Evolutionary conservation across 2,113 vertebrate genomes (phyloP).

Genomic region (Megalops atlanticus): DNA sequence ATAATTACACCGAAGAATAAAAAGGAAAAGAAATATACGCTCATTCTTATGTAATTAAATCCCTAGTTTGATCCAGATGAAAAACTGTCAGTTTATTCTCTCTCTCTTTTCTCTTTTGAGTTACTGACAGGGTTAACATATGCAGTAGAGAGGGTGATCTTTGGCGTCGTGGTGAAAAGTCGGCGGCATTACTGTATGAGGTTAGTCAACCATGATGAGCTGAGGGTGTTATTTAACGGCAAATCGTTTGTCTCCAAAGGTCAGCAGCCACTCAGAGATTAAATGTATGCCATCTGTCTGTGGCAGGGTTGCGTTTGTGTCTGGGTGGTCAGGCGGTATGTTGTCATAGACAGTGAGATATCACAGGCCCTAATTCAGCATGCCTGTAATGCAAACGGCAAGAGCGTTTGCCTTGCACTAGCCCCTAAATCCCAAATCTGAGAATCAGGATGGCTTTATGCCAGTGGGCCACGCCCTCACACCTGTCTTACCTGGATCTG

Average conservation of each 20-base stretch:
- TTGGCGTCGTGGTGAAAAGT: constrained; percentile 7
- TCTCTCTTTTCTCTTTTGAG: too few species aligned
- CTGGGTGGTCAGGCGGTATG: background rate
- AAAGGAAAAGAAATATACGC: too few species aligned
- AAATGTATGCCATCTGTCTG: background rate
- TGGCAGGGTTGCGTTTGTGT: background rate
- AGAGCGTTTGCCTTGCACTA: too few species aligned
- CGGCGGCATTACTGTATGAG: background rate
- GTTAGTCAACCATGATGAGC: background rate
- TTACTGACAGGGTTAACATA: too few species aligned
- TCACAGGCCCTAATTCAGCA: too few species aligned
- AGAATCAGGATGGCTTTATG: too few species aligned
- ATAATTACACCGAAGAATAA: too few species aligned
- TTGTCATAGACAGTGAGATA: background rate
- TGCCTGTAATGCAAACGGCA: background rate
- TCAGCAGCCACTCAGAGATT: background rate
- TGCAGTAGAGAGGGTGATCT: background rate
- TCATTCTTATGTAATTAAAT: too few species aligned
- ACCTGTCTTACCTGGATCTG: constrained; percentile 91
- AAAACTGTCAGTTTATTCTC: too few species aligned
- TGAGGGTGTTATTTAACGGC: background rate
- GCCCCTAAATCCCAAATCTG: too few species aligned
- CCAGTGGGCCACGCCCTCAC: too few species aligned
- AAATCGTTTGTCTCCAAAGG: background rate
- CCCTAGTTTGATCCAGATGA: too few species aligned